Evolutionary conservation across 1,140 invertebrate species (phyloP), one percentile per base, ranked within the genome.

Genomic region (Microvelia longipes): DNA sequence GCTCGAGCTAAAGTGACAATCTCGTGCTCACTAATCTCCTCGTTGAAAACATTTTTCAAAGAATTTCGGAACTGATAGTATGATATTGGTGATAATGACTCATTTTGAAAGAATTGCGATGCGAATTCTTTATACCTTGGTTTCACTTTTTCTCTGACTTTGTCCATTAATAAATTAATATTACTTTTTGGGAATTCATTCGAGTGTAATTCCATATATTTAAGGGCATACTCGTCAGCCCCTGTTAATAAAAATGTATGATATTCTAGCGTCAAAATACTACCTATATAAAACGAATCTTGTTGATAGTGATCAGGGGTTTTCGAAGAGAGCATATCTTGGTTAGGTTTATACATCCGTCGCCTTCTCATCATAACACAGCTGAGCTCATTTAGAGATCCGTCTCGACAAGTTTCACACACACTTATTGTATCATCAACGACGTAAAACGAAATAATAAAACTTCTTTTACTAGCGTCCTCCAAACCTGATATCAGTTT

Each of bases 181-280:
- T 91, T 85, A 1, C 88, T 82, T 81, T 87, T 87, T 0, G 85
- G 85, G 79, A 88, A 91, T 87, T 91, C 84, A 72, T 85, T 76
- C 69, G 83, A 78, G 79, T 92, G 81, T n/a, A 86, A 76, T 79
- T 96, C 93, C 92, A 96, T 91, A 77, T 92, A 94, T 64, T 86
- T 82, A 68, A 93, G 81, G 1, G 90, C 87, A 78, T 93, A 95
- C 77, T 94, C 88, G 78, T 96, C 93, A 11, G 91, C 90, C 29
- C 87, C 86, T 25, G 86, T 82, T 2, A 96, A 79, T 69, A 88
- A 76, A 77, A 96, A 96, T 19, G 85, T 80, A 77, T 91, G 91
- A 74, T 86, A 84, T 78, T 90, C 88, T 26, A 96, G 83, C 30
- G 85, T 85, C 14, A 95, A 73, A 27, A 81, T 82, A 28, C 88